Conservation (phyloP, 2,797 vertebrate species). For the Pterois miles region DNA sequence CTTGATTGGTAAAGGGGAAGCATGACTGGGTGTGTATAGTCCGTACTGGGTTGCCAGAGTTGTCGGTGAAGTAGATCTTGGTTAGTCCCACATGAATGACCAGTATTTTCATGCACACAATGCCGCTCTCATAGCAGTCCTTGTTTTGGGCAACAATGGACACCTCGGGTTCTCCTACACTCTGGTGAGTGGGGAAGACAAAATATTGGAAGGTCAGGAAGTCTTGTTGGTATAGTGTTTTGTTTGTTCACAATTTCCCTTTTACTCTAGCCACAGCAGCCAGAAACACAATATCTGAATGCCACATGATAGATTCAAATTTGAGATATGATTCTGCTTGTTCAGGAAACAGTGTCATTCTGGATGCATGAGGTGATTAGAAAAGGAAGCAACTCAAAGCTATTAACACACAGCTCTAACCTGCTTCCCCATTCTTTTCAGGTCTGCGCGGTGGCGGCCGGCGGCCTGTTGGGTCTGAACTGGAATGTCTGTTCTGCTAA, state of each 20-base stretch:
- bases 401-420: conserved; percentile 47
- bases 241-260: not conserved
- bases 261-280: not conserved
- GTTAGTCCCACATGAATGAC: conserved; percentile 93
- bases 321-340: conserved; percentile 7
- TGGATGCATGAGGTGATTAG: conserved; percentile 29
- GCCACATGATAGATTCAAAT: not conserved
- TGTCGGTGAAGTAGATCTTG: conserved; percentile 94
- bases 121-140: conserved; percentile 98
- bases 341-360: conserved; percentile 13
- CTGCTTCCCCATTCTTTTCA: conserved; percentile 44
- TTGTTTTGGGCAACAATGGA: conserved; percentile 96
- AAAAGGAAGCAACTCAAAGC: conserved; percentile 35
- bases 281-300: not conserved
- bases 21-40: conserved; percentile 15
- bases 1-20: not conserved
- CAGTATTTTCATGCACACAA: conserved; percentile 96
- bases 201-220: conserved; percentile 7
- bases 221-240: not conserved
- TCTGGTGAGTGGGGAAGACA: conserved; percentile 80
- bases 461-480: conserved; percentile 58
- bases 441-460: conserved; percentile 40
- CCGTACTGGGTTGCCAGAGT: conserved; percentile 90
- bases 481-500: conserved; percentile 70
- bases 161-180: conserved; percentile 89